Evolutionary conservation across 2,888 invertebrate genomes (phyloP).

Genomic region (Macaria notata): DNA sequence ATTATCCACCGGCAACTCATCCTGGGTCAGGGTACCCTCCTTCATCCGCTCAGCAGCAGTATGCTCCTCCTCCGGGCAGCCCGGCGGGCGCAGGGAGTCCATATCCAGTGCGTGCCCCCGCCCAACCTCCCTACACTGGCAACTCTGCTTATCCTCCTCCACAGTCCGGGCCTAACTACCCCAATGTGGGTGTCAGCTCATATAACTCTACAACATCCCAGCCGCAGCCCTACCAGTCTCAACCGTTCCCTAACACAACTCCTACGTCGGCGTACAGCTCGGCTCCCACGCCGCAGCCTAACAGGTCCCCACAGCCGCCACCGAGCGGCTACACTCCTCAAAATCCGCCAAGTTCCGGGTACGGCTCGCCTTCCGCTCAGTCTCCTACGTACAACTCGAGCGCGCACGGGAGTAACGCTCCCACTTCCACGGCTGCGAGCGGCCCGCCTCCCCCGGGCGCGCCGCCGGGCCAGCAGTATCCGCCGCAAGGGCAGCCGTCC

Average conservation of each 20-base stretch:
- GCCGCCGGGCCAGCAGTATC: slow-evolving; percentile 84
- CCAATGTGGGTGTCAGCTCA: slow-evolving; percentile 74
- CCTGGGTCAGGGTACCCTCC: slow-evolving; percentile 74
- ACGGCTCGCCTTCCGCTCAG: slow-evolving; percentile 85
- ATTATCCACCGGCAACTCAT: slow-evolving; percentile 80
- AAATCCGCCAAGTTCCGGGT: slow-evolving; percentile 80
- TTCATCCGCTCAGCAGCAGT: slow-evolving; percentile 72
- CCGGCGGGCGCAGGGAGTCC: slow-evolving; percentile 70
- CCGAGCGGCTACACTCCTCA: slow-evolving; percentile 81
- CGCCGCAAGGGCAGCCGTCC: slow-evolving; percentile 84
- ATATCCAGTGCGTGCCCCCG: slow-evolving; percentile 68
- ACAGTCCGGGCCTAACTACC: slow-evolving; percentile 68
- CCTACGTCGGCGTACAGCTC: slow-evolving; percentile 80
- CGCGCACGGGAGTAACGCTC: slow-evolving; percentile 77
- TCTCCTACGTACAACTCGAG: slow-evolving; percentile 85
- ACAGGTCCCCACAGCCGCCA: slow-evolving; percentile 82
- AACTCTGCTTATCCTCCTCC: slow-evolving; percentile 74
- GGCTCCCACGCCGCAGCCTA: slow-evolving; percentile 76
- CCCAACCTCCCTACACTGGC: slow-evolving; percentile 73
- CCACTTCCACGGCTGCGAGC: slow-evolving; percentile 73
- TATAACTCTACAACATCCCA: slow-evolving; percentile 75
- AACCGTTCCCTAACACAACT: slow-evolving; percentile 75
- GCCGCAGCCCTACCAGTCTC: slow-evolving; percentile 76
- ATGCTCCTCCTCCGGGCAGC: slow-evolving; percentile 75
- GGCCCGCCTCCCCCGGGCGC: slow-evolving; percentile 73